phyloP scores from a whole-genome alignment of 2,888 invertebrate genomes.

The Diarsia brunnea region DNA sequence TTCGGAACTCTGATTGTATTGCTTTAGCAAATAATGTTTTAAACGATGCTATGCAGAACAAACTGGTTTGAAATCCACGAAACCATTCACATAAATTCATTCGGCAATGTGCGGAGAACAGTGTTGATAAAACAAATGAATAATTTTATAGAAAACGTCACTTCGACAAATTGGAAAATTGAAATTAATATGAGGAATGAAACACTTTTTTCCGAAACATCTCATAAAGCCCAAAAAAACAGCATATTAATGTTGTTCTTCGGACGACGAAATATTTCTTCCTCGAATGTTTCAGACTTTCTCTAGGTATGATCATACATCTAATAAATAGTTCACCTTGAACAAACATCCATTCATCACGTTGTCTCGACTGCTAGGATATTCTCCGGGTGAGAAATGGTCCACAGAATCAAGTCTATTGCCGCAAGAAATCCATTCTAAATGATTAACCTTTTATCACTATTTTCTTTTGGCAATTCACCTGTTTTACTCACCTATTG shows the following conservation, averaged over 20 bases:
- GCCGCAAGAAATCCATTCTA: conserved; percentile 78
- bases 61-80: conserved; percentile 9
- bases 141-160: conserved; percentile 33
- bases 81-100: conserved; percentile 27
- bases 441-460: conserved; percentile 80
- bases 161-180: conserved; percentile 48
- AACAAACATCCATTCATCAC: conserved; percentile 80
- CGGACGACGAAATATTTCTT: conserved; percentile 30
- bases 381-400: conserved; percentile 76
- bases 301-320: conserved; percentile 64
- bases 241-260: conserved; percentile 37
- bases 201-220: conserved; percentile 23
- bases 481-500: conserved; percentile 62
- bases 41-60: conserved; percentile 1
- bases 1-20: conserved; percentile 32
- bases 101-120: conserved; percentile 4
- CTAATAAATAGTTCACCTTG: conserved; percentile 78
- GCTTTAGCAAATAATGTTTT: conserved; percentile 1
- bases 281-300: conserved; percentile 46
- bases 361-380: conserved; percentile 71
- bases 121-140: conserved; percentile 40
- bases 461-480: conserved; percentile 72
- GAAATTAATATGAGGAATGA: conserved; percentile 40
- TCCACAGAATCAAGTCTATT: conserved; percentile 76
- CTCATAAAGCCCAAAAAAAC: conserved; percentile 17